Percentiles rank a stretch among this genome's conserved stretches.
Conservation (phyloP, 2,888 invertebrate species). For the Drosophila kambysellisi region DNA sequence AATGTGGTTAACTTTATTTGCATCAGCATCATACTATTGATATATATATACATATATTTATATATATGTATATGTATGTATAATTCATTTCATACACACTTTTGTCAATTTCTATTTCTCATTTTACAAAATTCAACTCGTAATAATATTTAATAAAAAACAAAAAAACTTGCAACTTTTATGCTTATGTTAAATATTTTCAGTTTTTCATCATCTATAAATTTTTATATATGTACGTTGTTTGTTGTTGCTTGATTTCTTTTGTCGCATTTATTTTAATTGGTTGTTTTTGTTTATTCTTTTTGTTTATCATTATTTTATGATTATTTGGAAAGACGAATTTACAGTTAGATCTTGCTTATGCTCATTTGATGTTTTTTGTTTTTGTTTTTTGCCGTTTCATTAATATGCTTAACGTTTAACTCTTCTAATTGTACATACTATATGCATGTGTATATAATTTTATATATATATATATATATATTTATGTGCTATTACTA, state of each 20-base stretch:
- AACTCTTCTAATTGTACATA: conserved; percentile 54
- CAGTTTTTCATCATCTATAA: conserved; percentile 35
- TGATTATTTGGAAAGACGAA: conserved; percentile 76
- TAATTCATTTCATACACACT: conserved; percentile 25
- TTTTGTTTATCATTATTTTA: conserved; percentile 47
- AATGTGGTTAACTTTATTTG: neutral
- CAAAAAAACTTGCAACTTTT: conserved; percentile 28
- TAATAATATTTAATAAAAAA: conserved; percentile 19
- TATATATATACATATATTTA: conserved; percentile 14
- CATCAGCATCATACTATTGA: neutral
- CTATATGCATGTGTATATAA: conserved; percentile 46
- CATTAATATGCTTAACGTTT: conserved; percentile 41
- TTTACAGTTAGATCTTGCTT: conserved; percentile 70
- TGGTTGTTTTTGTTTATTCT: conserved; percentile 27
- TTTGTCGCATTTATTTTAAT: conserved; percentile 54
- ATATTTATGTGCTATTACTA: conserved; percentile 46
- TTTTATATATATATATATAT: conserved; percentile 31
- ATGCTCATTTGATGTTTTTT: conserved; percentile 40
- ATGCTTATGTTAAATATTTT: conserved; percentile 34
- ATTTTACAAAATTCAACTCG: conserved; percentile 49
- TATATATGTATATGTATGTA: conserved; percentile 19
- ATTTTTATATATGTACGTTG: conserved; percentile 13
- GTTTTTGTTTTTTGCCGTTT: conserved; percentile 28
- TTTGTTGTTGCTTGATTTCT: conserved; percentile 33
- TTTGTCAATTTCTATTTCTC: conserved; percentile 33